A percentile compares a stretch with the other conserved stretches of the same genome.
phyloP scores from a whole-genome alignment of 2,888 invertebrate species.

The Caenorhabditis sp. region DNA sequence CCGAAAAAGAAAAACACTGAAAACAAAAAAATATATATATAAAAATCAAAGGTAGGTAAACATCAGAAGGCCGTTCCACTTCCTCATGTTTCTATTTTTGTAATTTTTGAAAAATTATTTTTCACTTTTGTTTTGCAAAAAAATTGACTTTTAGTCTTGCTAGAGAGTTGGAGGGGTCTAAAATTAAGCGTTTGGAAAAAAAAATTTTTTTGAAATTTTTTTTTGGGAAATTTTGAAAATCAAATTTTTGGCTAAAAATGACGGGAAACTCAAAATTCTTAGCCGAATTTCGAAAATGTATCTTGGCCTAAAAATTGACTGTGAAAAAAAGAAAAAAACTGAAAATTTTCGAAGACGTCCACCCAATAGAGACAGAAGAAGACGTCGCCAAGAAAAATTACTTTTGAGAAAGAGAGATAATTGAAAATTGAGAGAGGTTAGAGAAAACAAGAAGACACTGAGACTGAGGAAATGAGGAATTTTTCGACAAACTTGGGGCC shows the following conservation, averaged over 20 bases:
- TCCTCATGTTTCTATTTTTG: constrained; percentile 1
- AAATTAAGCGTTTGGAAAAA: too few relatives aligned
- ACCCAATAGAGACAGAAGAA: neutral
- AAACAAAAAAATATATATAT: too few relatives aligned
- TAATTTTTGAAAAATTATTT: neutral
- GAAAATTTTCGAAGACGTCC: neutral
- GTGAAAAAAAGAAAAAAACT: neutral
- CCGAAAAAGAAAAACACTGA: too few relatives aligned
- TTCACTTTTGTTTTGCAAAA: neutral
- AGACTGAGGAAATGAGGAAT: constrained; percentile 8
- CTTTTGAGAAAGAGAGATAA: neutral
- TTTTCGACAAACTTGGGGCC: constrained; percentile 1
- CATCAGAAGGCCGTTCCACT: neutral
- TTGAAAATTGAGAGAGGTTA: neutral
- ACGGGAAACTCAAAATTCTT: too few relatives aligned
- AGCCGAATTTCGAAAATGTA: too few relatives aligned
- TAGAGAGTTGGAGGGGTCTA: too few relatives aligned
- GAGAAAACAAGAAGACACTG: neutral
- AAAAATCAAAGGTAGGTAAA: too few relatives aligned
- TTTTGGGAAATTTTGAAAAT: too few relatives aligned
- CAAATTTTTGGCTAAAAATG: too few relatives aligned
- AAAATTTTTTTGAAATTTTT: too few relatives aligned
- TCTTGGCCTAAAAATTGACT: neutral
- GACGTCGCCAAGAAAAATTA: neutral
- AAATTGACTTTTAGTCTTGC: neutral